These are phyloP conservation scores for Myotis findleyi DNA, from an alignment of 2,797 vertebrate genomes.

Conservation along the genomic window DNA sequence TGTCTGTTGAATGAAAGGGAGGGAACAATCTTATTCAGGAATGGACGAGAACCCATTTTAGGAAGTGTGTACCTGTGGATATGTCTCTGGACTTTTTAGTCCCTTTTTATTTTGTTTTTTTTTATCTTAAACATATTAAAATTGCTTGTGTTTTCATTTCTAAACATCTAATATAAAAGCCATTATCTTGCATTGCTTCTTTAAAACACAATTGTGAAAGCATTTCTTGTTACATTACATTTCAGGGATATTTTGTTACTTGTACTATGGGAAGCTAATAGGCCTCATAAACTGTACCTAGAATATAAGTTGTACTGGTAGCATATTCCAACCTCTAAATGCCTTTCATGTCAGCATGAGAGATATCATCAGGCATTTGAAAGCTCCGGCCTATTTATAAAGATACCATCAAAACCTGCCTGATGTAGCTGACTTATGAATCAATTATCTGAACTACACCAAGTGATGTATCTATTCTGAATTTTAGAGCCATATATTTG, in stretches of 20 bases:
- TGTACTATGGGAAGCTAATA: constrained; percentile 66
- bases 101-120: not conserved
- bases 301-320: constrained; percentile 75
- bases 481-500: constrained; percentile 87
- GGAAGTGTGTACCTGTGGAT: not conserved
- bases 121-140: constrained; percentile 8
- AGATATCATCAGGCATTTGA: constrained; percentile 88
- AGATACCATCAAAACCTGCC: constrained; percentile 89
- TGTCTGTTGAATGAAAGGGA: not conserved
- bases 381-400: constrained; percentile 87
- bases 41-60: not conserved
- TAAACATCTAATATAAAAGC: not conserved
- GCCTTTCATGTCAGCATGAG: constrained; percentile 87
- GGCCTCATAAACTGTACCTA: constrained; percentile 50
- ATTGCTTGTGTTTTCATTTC: constrained; percentile 44
- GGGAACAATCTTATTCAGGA: not conserved
- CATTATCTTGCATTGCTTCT: not conserved
- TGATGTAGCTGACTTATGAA: constrained; percentile 89
- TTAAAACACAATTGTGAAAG: constrained; percentile 55
- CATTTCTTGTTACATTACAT: constrained; percentile 56
- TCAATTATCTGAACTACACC: constrained; percentile 87
- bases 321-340: constrained; percentile 88
- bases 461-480: constrained; percentile 86
- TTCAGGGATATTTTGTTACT: constrained; percentile 51
- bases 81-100: not conserved